Percentiles rank a stretch among this genome's conserved stretches.
These are phyloP conservation scores for Phthorimaea operculella DNA, from an alignment of 1,140 invertebrate species.

Conservation along the genomic window DNA sequence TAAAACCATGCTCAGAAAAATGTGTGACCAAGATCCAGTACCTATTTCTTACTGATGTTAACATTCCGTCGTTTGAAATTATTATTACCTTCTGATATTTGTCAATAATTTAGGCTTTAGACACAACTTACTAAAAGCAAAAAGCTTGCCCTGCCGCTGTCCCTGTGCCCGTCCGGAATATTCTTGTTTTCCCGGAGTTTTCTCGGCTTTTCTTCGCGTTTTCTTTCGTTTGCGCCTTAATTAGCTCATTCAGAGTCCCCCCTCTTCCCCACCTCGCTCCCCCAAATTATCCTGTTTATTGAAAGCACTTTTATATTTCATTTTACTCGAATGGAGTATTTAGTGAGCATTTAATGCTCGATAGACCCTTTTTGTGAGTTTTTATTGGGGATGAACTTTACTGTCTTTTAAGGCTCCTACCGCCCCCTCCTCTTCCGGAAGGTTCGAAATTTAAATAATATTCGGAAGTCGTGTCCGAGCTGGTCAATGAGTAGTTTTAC, in stretches of 20 bases:
- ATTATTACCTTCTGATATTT: too few relatives aligned
- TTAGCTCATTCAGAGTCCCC: constrained; percentile 57
- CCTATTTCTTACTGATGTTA: too few relatives aligned
- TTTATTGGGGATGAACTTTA: constrained; percentile 2
- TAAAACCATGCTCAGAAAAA: too few relatives aligned
- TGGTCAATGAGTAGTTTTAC: too few relatives aligned
- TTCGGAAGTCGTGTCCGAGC: too few relatives aligned
- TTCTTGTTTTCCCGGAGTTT: constrained; percentile 65
- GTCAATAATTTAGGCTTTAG: too few relatives aligned
- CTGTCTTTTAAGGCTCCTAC: too few relatives aligned
- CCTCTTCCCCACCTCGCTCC: constrained; percentile 21
- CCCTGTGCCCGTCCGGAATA: constrained; percentile 37
- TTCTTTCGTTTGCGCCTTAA: constrained; percentile 62
- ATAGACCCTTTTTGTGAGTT: constrained; percentile 17
- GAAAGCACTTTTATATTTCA: constrained; percentile 60
- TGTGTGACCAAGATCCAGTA: too few relatives aligned
- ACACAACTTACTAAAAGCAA: too few relatives aligned
- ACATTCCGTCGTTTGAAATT: too few relatives aligned
- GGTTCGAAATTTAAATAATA: too few relatives aligned
- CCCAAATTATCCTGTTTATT: constrained; percentile 56
- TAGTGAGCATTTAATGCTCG: constrained; percentile 34
- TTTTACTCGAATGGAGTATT: constrained; percentile 43
- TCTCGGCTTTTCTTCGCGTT: constrained; percentile 61
- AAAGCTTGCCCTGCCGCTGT: constrained; percentile 9
- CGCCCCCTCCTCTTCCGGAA: too few relatives aligned